Base-by-base conservation (phyloP, 2,113 vertebrate genomes). In the Rhinolophus sinicus region DNA sequence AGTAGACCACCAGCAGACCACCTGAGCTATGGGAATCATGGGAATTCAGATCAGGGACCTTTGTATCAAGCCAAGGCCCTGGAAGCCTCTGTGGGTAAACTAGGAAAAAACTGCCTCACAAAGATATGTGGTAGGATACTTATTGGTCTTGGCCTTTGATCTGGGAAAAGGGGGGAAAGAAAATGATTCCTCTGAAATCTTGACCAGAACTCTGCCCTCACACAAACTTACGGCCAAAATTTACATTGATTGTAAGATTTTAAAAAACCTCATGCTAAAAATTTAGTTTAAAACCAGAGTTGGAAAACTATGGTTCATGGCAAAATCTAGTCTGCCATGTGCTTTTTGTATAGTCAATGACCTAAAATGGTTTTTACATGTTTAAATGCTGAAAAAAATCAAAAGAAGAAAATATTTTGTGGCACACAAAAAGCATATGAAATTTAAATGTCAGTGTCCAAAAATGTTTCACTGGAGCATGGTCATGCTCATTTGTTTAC, bases 341-440 rank as follows among this genome's bases (percentile, higher is more conserved):
- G n/a, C 19, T 62, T 94, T 44, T 87, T 69, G 21, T 78, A 60
- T 0, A 84, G 33, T 44, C 44, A 30, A 38, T 44, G 18, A 54
- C 21, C n/a, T 90, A 67, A 90, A n/a, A 18, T 52, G 50, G 18
- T 44, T 73, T 78, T 84, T 15, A 54, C 3, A 52, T 67, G 64
- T 64, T 88, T 80, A 33, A 96, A 76, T 22, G 8, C 5, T 47
- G 76, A 64, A 90, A 96, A 96, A 82, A 35, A 88, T 70, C 35
- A 76, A 44, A n/a, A 73, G 13, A 84, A 88, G 33, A 87, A 88
- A 54, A 91, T 80, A 95, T 35, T 84, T 88, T 21, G 44, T 15
- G 4, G 92, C 77, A 67, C 52, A 64, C 18, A 10, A 91, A 88
- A 91, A 78, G 33, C 58, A 44, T 44, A 38, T n/a, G 8, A 56